These are phyloP conservation scores for Syrrhaptes paradoxus DNA, from an alignment of 2,113 vertebrate genomes.

Conservation along the genomic window DNA sequence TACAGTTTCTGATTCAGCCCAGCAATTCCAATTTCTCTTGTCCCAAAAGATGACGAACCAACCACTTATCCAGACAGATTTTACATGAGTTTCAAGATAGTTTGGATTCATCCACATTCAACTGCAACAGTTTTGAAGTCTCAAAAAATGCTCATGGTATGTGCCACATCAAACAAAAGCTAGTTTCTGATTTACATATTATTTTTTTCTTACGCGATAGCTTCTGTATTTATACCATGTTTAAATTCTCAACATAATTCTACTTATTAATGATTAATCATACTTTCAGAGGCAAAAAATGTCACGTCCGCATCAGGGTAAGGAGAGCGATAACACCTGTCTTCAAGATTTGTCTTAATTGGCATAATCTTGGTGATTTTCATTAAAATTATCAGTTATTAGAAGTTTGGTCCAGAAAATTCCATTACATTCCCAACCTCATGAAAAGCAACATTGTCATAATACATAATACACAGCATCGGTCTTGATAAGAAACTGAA, in stretches of 20 bases:
- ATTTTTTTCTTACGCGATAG: background rate
- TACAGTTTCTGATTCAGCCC: background rate
- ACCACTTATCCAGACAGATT: background rate
- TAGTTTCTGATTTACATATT: background rate
- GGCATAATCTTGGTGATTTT: slow-evolving; percentile 8
- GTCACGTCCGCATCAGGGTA: background rate
- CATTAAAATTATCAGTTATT: slow-evolving; percentile 64
- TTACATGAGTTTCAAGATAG: background rate
- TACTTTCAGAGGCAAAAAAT: background rate
- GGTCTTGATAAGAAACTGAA: slow-evolving; percentile 46
- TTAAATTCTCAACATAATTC: background rate
- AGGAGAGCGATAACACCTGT: background rate
- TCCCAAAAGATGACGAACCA: background rate
- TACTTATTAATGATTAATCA: background rate
- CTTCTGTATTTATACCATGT: background rate
- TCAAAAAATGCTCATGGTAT: background rate
- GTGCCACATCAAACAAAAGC: background rate
- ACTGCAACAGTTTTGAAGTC: background rate
- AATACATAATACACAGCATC: slow-evolving; percentile 30
- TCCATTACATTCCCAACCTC: slow-evolving; percentile 46
- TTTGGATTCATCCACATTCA: background rate
- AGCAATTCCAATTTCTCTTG: background rate
- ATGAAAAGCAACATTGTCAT: slow-evolving; percentile 53
- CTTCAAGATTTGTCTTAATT: background rate
- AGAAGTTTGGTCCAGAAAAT: slow-evolving; percentile 40